Conservation (phyloP, 2,888 invertebrate species). For the Ashinkailepas kermadecensis region DNA sequence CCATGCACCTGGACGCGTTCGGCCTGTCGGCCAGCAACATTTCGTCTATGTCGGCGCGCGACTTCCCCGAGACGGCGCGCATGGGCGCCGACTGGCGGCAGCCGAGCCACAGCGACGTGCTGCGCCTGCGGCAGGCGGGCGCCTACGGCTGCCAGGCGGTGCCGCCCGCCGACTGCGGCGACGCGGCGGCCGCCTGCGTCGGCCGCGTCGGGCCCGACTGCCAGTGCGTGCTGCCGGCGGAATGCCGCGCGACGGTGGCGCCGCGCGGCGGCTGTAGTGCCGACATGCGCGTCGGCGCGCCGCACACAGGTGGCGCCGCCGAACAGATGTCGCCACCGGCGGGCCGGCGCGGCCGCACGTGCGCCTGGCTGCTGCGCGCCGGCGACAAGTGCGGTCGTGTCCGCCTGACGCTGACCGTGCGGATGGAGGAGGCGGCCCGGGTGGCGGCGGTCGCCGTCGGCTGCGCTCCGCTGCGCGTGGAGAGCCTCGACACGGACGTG, state of each 20-base stretch:
- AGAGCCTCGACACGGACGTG: neutral
- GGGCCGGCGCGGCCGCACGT: neutral
- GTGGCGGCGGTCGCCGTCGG: neutral
- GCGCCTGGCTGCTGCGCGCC: conserved; percentile 1
- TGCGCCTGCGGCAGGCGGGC: neutral
- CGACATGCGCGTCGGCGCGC: neutral
- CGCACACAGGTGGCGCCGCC: neutral
- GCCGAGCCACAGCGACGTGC: neutral
- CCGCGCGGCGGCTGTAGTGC: neutral
- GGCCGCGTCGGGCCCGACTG: neutral
- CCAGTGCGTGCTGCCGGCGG: neutral
- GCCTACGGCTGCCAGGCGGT: neutral
- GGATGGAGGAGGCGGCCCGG: neutral
- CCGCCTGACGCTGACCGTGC: neutral
- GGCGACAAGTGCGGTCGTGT: neutral
- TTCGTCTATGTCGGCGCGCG: neutral
- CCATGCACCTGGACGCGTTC: neutral
- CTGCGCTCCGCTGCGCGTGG: neutral
- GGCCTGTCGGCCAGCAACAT: neutral
- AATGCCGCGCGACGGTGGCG: neutral
- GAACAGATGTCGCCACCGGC: neutral
- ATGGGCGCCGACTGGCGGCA: neutral
- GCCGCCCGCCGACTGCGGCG: neutral
- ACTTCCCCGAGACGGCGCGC: neutral
- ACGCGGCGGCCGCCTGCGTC: neutral